Evolutionary conservation across 2,113 vertebrate genomes (phyloP).

Genomic region (Aspidoscelis tigris): DNA sequence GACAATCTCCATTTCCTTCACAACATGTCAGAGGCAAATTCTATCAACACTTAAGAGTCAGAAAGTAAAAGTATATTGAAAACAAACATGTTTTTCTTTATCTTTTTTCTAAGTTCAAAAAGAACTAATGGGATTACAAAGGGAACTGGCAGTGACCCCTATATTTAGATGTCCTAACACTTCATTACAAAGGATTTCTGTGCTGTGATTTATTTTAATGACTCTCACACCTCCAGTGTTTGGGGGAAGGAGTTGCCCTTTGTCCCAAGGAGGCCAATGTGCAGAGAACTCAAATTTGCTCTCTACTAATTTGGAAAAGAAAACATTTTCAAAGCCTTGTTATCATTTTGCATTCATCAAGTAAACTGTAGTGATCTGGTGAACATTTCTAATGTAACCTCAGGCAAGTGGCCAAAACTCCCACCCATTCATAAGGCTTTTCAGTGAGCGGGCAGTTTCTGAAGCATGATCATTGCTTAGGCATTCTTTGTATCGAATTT

Average conservation of each 20-base stretch:
- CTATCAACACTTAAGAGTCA: not conserved
- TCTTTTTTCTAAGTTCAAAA: not conserved
- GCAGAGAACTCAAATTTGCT: not conserved
- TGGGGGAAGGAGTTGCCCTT: not conserved
- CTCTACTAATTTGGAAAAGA: not conserved
- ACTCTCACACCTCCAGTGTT: slow-evolving; percentile 2
- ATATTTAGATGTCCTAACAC: slow-evolving; percentile 33
- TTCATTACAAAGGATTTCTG: slow-evolving; percentile 32
- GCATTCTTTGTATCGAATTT: not conserved
- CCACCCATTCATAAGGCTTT: not conserved
- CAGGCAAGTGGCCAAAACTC: not conserved
- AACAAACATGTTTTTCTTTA: not conserved
- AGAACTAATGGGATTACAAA: slow-evolving; percentile 25
- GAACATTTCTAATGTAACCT: not conserved
- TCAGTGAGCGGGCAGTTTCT: not conserved
- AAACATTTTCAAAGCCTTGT: not conserved
- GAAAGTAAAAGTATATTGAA: not conserved
- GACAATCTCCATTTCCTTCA: slow-evolving; percentile 43
- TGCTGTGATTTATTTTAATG: slow-evolving; percentile 21
- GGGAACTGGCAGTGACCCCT: slow-evolving; percentile 1
- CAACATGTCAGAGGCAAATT: slow-evolving; percentile 42
- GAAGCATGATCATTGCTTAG: not conserved
- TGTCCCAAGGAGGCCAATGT: not conserved
- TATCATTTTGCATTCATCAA: slow-evolving; percentile 1
- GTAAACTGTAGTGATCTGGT: not conserved